Percentiles rank a stretch among this genome's conserved stretches.
Evolutionary conservation across 2,888 invertebrate species (phyloP).

Genomic region (Thymelicus sylvestris): DNA sequence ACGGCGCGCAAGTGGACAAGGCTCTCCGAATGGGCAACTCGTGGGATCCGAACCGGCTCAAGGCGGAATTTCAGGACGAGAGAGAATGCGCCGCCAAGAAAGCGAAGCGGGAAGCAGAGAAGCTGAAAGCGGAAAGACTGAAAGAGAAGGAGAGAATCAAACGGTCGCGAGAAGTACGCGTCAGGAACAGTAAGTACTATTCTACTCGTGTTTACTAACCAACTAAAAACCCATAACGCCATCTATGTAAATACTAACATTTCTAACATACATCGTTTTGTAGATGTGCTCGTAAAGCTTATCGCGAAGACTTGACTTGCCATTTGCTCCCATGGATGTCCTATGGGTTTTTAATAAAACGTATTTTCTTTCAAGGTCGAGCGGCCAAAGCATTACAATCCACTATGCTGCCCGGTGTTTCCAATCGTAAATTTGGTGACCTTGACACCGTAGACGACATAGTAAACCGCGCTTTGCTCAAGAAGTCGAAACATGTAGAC

Average conservation of each 20-base stretch:
- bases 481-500: not conserved
- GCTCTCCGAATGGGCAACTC: slow-evolving; percentile 88
- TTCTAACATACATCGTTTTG: too few relatives aligned
- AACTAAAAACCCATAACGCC: slow-evolving; percentile 1
- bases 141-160: slow-evolving; percentile 69
- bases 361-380: slow-evolving; percentile 53
- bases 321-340: not conserved
- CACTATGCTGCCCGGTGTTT: slow-evolving; percentile 44
- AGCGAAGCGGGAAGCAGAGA: slow-evolving; percentile 51
- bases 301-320: too few relatives aligned
- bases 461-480: slow-evolving; percentile 49
- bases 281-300: too few relatives aligned
- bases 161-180: slow-evolving; percentile 47
- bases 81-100: slow-evolving; percentile 53
- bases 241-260: not conserved
- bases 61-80: slow-evolving; percentile 64
- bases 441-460: slow-evolving; percentile 58
- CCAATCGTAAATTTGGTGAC: slow-evolving; percentile 33
- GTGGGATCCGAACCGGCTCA: slow-evolving; percentile 83
- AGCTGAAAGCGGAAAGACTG: slow-evolving; percentile 73
- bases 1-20: slow-evolving; percentile 89
- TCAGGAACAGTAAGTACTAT: slow-evolving; percentile 56
- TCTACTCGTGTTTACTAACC: not conserved
- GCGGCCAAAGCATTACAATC: slow-evolving; percentile 58
- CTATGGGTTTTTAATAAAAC: slow-evolving; percentile 13